Percentiles rank a stretch among this genome's conserved stretches.
Evolutionary conservation across 2,888 invertebrate genomes (phyloP).

Genomic region (Callyntrura guangdongensis): DNA sequence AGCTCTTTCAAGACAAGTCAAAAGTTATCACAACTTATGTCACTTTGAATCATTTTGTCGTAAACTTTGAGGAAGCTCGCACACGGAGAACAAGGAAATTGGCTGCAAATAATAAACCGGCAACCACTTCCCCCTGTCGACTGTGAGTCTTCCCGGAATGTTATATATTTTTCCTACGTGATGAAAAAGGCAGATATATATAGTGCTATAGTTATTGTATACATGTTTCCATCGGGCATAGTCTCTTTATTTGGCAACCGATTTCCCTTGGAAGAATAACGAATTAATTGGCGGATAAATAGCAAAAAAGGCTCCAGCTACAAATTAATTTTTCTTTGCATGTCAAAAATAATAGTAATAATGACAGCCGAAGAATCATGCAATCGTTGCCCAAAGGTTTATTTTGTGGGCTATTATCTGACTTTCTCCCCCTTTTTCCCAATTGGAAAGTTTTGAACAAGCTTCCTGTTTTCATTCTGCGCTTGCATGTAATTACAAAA

Average conservation of each 20-base stretch:
- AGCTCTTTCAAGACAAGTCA: constrained; percentile 51
- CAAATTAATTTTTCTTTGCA: constrained; percentile 44
- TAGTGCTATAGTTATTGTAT: background rate
- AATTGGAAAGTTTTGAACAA: background rate
- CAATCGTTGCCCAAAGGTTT: background rate
- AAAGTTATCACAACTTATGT: constrained; percentile 63
- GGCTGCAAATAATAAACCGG: constrained; percentile 58
- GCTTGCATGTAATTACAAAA: background rate
- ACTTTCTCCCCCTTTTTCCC: background rate
- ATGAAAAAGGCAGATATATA: background rate
- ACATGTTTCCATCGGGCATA: background rate
- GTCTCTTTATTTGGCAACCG: constrained; percentile 22
- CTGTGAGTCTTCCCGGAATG: constrained; percentile 13
- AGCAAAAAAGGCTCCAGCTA: background rate
- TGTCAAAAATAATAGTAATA: constrained; percentile 5
- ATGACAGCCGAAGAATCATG: background rate
- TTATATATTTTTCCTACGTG: background rate
- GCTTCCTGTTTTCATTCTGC: background rate
- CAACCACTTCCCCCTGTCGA: constrained; percentile 3
- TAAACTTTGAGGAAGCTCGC: constrained; percentile 6
- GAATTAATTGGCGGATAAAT: constrained; percentile 66
- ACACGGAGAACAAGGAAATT: constrained; percentile 54
- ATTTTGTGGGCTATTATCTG: constrained; percentile 9
- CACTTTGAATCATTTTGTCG: constrained; percentile 31
- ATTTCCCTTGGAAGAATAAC: constrained; percentile 24